Conservation (phyloP, 2,797 vertebrate species). For the Oreochromis grahami region DNA sequence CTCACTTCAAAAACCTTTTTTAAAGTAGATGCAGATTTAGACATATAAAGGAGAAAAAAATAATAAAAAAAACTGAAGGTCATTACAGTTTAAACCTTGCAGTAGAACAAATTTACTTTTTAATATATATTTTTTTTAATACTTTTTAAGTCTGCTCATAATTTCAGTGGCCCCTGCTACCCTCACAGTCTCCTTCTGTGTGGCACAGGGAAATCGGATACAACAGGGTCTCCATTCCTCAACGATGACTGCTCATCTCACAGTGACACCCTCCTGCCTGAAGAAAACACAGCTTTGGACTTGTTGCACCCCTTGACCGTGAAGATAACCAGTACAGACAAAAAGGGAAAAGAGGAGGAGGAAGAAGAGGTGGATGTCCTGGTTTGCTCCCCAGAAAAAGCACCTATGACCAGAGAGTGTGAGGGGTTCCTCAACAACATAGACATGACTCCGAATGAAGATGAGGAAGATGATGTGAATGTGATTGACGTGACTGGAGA, state of each 20-base stretch:
- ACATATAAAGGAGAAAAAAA: not conserved
- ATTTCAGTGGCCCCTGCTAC: not conserved
- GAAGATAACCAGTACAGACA: not conserved
- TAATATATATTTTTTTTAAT: not conserved
- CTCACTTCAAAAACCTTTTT: not conserved
- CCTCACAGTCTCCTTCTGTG: not conserved
- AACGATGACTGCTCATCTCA: not conserved
- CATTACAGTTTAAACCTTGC: fast-evolving
- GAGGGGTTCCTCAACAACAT: not conserved
- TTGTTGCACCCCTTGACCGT: not conserved
- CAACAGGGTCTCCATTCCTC: too few relatives aligned
- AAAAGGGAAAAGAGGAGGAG: conserved; percentile 30
- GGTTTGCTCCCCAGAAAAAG: conserved; percentile 32
- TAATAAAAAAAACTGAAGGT: not conserved
- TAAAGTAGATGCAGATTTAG: not conserved
- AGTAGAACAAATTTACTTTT: not conserved
- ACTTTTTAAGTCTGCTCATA: not conserved
- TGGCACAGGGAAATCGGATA: not conserved
- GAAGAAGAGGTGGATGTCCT: conserved; percentile 66
- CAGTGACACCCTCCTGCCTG: not conserved
- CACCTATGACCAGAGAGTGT: not conserved
- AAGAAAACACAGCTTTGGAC: not conserved
- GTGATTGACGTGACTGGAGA: conserved; percentile 73
- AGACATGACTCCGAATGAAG: conserved; percentile 29
- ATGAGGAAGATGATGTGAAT: conserved; percentile 45